Conservation (phyloP, 2,113 vertebrate species). For the Gnathonemus longibarbis region DNA sequence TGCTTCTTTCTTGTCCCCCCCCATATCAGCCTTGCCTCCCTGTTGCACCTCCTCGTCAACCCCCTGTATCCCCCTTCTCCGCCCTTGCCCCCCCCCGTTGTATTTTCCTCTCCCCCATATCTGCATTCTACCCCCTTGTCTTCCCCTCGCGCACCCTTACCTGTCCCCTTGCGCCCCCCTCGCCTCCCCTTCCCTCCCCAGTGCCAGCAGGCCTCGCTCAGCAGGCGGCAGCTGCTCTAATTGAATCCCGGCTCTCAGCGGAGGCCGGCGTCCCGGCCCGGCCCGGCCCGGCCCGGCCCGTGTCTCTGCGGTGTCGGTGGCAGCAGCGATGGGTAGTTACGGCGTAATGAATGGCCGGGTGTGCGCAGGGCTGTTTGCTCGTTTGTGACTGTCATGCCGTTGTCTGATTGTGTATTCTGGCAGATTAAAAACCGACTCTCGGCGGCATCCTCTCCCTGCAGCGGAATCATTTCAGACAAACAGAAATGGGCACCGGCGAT, state of each 20-base stretch:
- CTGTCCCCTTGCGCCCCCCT: not conserved
- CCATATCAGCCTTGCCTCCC: not conserved
- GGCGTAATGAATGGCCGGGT: constrained; percentile 48
- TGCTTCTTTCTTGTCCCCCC: not conserved
- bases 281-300: not conserved
- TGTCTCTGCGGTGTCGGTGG: not conserved
- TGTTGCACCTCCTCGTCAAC: not conserved
- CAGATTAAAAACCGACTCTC: constrained; percentile 13
- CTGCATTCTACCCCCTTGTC: not conserved
- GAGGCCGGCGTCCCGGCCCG: constrained; percentile 16
- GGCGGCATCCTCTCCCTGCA: not conserved
- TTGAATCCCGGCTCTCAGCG: constrained; percentile 42
- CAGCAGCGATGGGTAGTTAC: constrained; percentile 49
- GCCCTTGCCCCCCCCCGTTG: not conserved
- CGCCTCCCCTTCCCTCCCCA: not conserved
- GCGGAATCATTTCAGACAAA: not conserved
- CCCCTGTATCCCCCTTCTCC: not conserved
- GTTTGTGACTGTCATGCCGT: constrained; percentile 53
- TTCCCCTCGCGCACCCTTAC: not conserved
- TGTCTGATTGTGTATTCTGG: constrained; percentile 33
- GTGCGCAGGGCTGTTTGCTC: constrained; percentile 50
- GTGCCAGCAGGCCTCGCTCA: constrained; percentile 21
- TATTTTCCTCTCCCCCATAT: not conserved
- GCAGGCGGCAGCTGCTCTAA: constrained; percentile 35
- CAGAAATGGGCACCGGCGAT: not conserved